Evolutionary conservation across 2,888 invertebrate species (phyloP).

Genomic region (Callyntrura guangdongensis): DNA sequence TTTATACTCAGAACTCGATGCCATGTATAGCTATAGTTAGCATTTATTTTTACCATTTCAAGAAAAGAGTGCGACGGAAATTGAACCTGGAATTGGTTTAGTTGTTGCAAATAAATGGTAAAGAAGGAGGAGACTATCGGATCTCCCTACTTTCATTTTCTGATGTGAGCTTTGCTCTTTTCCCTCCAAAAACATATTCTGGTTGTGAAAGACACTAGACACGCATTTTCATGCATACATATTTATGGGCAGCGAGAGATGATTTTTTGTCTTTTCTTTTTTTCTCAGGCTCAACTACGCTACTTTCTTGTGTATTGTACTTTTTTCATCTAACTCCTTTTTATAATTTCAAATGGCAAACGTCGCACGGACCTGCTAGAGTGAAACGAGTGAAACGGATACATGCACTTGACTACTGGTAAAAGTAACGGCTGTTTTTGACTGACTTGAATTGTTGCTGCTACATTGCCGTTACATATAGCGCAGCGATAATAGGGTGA

Average conservation of each 20-base stretch:
- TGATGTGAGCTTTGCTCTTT: background rate
- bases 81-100: conserved; percentile 73
- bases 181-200: background rate
- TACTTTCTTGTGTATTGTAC: background rate
- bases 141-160: conserved; percentile 11
- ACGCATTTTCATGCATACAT: conserved; percentile 45
- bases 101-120: conserved; percentile 65
- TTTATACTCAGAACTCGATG: background rate
- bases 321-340: conserved; percentile 21
- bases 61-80: conserved; percentile 60
- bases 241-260: conserved; percentile 11
- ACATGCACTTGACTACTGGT: conserved; percentile 1
- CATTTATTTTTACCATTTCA: conserved; percentile 20
- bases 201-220: background rate
- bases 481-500: background rate
- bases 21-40: background rate
- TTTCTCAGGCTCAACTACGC: background rate
- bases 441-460: conserved; percentile 15
- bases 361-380: background rate
- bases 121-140: conserved; percentile 54
- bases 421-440: conserved; percentile 3
- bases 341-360: conserved; percentile 48
- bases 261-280: background rate
- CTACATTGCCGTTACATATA: background rate
- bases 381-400: background rate